phyloP scores from a whole-genome alignment of 1,140 invertebrate genomes.

The Phocides pigmalion region DNA sequence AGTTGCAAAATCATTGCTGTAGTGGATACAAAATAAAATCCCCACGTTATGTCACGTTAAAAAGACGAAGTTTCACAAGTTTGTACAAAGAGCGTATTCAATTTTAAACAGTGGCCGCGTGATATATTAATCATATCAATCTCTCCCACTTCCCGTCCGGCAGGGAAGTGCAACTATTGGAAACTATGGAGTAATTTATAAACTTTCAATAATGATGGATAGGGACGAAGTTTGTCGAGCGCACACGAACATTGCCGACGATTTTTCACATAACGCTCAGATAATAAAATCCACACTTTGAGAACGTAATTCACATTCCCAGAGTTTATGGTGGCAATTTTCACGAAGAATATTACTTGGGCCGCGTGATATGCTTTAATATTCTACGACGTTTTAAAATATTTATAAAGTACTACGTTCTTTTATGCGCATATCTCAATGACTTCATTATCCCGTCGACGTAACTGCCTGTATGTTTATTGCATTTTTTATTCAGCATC shows the following conservation, averaged over 20 bases:
- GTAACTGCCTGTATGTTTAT: conserved; percentile 20
- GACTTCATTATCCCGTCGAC: conserved; percentile 54
- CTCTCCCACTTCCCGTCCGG: conserved; percentile 32
- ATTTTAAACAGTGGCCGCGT: background rate
- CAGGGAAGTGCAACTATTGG: conserved; percentile 47
- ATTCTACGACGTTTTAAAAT: conserved; percentile 76
- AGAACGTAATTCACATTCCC: conserved; percentile 71
- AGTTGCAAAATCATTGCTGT: too few species aligned
- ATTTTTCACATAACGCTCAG: conserved; percentile 60
- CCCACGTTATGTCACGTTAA: too few species aligned
- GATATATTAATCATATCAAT: conserved; percentile 56
- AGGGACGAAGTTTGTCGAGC: conserved; percentile 48
- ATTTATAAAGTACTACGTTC: conserved; percentile 68
- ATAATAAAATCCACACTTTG: conserved; percentile 76
- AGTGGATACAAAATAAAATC: too few species aligned
- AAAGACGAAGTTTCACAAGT: background rate
- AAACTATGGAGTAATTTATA: conserved; percentile 74
- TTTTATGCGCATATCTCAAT: conserved; percentile 53
- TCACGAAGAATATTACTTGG: conserved; percentile 66
- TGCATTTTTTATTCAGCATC: conserved; percentile 15
- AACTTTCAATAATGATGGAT: conserved; percentile 76
- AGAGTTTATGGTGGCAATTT: conserved; percentile 75
- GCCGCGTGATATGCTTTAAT: conserved; percentile 69
- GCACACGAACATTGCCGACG: conserved; percentile 44
- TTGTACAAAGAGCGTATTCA: too few species aligned